Evolutionary conservation across 2,113 vertebrate genomes (phyloP), one percentile per base, ranked within the genome.

Genomic region (Trachemys scripta): DNA sequence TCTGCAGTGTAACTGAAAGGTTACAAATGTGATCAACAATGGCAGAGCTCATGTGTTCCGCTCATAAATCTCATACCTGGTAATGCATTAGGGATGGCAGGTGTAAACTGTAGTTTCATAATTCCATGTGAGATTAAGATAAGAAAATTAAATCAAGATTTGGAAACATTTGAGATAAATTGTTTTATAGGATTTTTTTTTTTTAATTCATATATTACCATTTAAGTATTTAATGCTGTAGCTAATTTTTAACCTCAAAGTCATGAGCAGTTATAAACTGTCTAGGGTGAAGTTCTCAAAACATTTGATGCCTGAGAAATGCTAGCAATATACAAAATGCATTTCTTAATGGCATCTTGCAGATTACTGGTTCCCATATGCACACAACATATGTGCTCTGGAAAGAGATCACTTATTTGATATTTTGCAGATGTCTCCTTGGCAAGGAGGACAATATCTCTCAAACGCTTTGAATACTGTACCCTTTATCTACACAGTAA

Each of bases 21-120:
- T 98, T 98, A 96, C 97, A 97, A 97, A 98, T 79, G 82, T 97
- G 95, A 98, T 98, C 98, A 98, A 97, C 94, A 94, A 82, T 97
- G 98, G 96, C 97, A 97, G 96, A 94, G 96, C 93, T 97, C 97
- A 94, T 97, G 96, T 97, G 97, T 81, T 98, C 76, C 50, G 31
- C 86, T 97, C 96, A 95, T 98, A 98, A 96, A 97, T 98, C 94
- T 98, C 93, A 89, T 93, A 94, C 95, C 96, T 97, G 97, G 87
- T 92, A 97, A 97, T 95, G 78, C 92, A 97, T 97, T 97, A 92
- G 93, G 81, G 89, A 97, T 96, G 96, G 80, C 97, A 97, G 90
- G 90, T 94, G 87, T 92, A 96, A 97, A 93, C 82, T 95, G 57
- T 82, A 81, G 92, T 96, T 96, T 96, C 87, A 82, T 97, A 94